Evolutionary conservation across 2,888 invertebrate genomes (phyloP), one percentile per base, ranked within the genome.

Genomic region (Amiota communis): DNA sequence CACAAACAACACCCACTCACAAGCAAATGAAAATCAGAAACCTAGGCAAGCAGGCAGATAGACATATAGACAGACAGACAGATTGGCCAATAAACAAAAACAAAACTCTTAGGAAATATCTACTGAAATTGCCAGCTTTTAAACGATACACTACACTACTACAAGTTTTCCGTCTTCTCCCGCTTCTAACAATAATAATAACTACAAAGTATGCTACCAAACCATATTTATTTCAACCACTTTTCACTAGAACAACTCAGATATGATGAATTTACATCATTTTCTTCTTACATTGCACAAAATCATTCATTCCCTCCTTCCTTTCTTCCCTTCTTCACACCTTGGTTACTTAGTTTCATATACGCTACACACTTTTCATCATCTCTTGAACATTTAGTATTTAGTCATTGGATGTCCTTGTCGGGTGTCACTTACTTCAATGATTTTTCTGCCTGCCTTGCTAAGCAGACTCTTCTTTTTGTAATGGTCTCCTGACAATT

Each of bases 161-260:
- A 36, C 2, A 36, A 36, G 2, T 36, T 23, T 23, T 23, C 23
- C 23, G 3, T 6, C 6, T 36, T 36, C 4, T 6, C 36, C 2
- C 6, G 6, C 36, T 36, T 6, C 36, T 2, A 23, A 36, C 36
- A 36, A 36, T 36, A 36, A 36, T 36, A 36, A 36, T 6, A 36
- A 36, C 36, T 4, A 6, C 36, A 36, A 36, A 36, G 2, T 36
- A 36, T 36, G 36, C 36, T 36, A 36, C 8, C 13, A 57, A 57
- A 57, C 1, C 48, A 11, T 51, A 67, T 67, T 67, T 51, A 67
- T 51, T 51, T 67, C 67, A 51, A 67, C 67, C 67, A 67, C 67
- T 51, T 67, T 67, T 51, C 67, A 47, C 20, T 15, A 51, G 67
- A 67, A 36, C 11, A 36, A 12, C 6, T 36, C 36, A 6, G 36